Conservation (phyloP, 1,140 invertebrate genomes). For the Drosophila baimaii region DNA sequence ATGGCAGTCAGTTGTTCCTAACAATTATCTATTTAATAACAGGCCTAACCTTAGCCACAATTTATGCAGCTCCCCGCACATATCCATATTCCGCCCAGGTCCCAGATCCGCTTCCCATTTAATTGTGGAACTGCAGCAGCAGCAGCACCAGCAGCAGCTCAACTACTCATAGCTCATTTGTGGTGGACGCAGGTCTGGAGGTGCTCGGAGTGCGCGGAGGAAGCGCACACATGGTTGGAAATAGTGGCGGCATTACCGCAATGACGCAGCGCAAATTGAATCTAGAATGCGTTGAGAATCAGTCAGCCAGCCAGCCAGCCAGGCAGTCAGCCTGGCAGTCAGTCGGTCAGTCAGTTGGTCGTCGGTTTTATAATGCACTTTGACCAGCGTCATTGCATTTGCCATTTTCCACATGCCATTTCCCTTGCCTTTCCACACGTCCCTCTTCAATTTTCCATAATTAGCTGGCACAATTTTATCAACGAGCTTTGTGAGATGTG, state of each 20-base stretch:
- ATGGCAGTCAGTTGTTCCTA: slow-evolving; percentile 47
- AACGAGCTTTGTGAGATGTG: slow-evolving; percentile 29
- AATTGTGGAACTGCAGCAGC: slow-evolving; percentile 55
- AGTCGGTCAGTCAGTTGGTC: slow-evolving; percentile 2
- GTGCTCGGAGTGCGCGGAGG: slow-evolving; percentile 22
- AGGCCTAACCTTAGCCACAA: slow-evolving; percentile 55
- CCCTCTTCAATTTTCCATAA: slow-evolving; percentile 48
- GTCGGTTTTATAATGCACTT: slow-evolving; percentile 31
- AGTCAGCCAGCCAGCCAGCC: not conserved
- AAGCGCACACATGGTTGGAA: not conserved
- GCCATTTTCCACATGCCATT: slow-evolving; percentile 12
- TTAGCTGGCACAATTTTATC: slow-evolving; percentile 66
- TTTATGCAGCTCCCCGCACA: slow-evolving; percentile 18
- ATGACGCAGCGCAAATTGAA: slow-evolving; percentile 72
- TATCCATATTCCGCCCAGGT: not conserved
- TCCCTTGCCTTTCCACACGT: not conserved
- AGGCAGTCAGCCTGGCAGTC: slow-evolving; percentile 1
- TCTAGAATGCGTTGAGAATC: slow-evolving; percentile 35
- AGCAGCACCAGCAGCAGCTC: slow-evolving; percentile 39
- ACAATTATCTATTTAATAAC: slow-evolving; percentile 68
- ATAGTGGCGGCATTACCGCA: slow-evolving; percentile 53
- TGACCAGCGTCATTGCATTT: slow-evolving; percentile 27
- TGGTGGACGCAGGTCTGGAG: slow-evolving; percentile 37
- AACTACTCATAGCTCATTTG: slow-evolving; percentile 49
- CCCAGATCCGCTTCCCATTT: slow-evolving; percentile 47